A percentile compares a stretch with the other conserved stretches of the same genome.
Evolutionary conservation across 2,113 vertebrate genomes (phyloP).

Genomic region (Cavia aperea): DNA sequence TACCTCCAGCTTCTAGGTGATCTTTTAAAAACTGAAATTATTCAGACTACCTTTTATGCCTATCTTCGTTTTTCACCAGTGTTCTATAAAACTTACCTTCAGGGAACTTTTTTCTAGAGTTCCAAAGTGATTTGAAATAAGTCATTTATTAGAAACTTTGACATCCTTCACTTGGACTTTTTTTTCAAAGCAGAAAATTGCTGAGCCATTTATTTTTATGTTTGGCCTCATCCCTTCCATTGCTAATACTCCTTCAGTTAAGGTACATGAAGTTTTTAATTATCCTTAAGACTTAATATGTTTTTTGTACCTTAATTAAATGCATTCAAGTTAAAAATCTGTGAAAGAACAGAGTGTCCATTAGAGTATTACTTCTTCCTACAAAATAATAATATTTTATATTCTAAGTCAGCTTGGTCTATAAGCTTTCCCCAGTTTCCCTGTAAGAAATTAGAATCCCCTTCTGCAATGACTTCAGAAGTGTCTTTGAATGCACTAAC

Average conservation of each 20-base stretch:
- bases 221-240: not conserved
- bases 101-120: not conserved
- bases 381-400: not conserved
- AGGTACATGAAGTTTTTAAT: constrained; percentile 16
- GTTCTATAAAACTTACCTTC: not conserved
- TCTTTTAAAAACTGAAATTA: not conserved
- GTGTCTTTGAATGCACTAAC: not conserved
- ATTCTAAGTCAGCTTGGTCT: not conserved
- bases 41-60: constrained; percentile 15
- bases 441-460: not conserved
- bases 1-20: not conserved
- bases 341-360: not conserved
- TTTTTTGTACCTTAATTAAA: not conserved
- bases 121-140: not conserved
- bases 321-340: not conserved
- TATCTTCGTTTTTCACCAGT: constrained; percentile 11
- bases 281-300: not conserved
- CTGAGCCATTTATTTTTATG: not conserved
- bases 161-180: not conserved
- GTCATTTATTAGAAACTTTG: not conserved
- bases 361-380: not conserved
- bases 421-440: not conserved
- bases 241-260: not conserved
- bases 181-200: constrained; percentile 12
- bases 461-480: not conserved